Percentiles rank a stretch among this genome's conserved stretches.
These are phyloP conservation scores for Drymodes brunneopygia DNA, from an alignment of 2,113 vertebrate species.

Conservation along the genomic window DNA sequence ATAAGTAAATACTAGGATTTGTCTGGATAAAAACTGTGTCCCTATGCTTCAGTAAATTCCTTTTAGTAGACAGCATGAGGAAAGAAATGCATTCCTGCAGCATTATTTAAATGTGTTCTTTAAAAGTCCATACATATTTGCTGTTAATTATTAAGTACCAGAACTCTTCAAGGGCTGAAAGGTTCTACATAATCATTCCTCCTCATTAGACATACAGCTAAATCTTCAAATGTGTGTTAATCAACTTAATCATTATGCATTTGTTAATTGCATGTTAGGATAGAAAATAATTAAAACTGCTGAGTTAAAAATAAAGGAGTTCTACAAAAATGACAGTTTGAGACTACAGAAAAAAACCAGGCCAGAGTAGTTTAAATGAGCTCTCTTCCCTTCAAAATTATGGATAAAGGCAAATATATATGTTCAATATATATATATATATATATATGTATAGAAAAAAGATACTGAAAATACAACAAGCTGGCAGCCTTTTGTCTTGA, in stretches of 20 bases:
- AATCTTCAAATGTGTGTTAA: conserved; percentile 63
- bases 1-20: not conserved
- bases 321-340: conserved; percentile 25
- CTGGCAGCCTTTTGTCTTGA: not conserved
- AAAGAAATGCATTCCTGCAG: not conserved
- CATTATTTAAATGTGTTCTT: conserved; percentile 39
- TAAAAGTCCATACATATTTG: conserved; percentile 15
- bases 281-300: conserved; percentile 59
- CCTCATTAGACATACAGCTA: conserved; percentile 57
- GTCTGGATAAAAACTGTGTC: not conserved
- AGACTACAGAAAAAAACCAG: not conserved
- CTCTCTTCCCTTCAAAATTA: not conserved
- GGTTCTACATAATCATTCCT: conserved; percentile 46
- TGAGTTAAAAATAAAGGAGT: conserved; percentile 55
- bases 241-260: conserved; percentile 63
- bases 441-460: not conserved
- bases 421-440: not conserved
- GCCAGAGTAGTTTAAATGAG: not conserved
- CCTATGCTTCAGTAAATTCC: conserved; percentile 11
- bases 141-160: conserved; percentile 47
- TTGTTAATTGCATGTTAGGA: conserved; percentile 62
- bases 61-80: not conserved
- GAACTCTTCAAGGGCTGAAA: conserved; percentile 61
- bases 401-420: not conserved
- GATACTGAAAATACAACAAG: not conserved